phyloP scores from a whole-genome alignment of 1,140 invertebrate species.

The Drosophila mayri region DNA sequence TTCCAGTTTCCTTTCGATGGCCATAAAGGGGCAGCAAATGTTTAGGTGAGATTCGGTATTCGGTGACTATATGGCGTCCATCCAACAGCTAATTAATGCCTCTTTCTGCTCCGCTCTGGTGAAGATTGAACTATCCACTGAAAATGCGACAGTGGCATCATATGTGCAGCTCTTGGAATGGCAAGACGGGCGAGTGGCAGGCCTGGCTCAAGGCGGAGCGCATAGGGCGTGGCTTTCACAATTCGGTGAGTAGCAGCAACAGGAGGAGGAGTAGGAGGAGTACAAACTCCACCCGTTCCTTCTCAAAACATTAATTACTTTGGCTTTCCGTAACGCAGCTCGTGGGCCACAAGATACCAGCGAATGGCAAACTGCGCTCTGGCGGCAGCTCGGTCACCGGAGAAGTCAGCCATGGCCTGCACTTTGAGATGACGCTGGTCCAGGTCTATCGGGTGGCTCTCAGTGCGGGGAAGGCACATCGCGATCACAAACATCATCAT shows the following conservation, averaged over 20 bases:
- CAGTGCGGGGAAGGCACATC: slow-evolving; percentile 92
- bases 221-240: slow-evolving; percentile 93
- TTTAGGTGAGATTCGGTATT: slow-evolving; percentile 85
- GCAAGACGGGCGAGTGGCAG: slow-evolving; percentile 94
- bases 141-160: slow-evolving; percentile 93
- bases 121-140: slow-evolving; percentile 91
- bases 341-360: slow-evolving; percentile 91
- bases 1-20: slow-evolving; percentile 92
- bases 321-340: slow-evolving; percentile 86
- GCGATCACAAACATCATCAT: slow-evolving; percentile 93
- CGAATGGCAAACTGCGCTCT: slow-evolving; percentile 90
- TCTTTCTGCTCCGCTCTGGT: slow-evolving; percentile 5
- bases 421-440: slow-evolving; percentile 92
- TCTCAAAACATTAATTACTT: slow-evolving; percentile 32
- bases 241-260: slow-evolving; percentile 88
- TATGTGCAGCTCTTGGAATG: slow-evolving; percentile 94
- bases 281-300: not conserved
- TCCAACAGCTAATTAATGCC: slow-evolving; percentile 11
- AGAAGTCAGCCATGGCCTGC: slow-evolving; percentile 88
- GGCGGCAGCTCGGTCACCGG: slow-evolving; percentile 89
- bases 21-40: slow-evolving; percentile 92
- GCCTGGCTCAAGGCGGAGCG: slow-evolving; percentile 93
- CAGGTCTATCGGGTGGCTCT: slow-evolving; percentile 92
- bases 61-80: slow-evolving; percentile 1
- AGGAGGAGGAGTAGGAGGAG: not conserved